Conservation (phyloP, 2,797 vertebrate species). For the Coilia nasus region DNA sequence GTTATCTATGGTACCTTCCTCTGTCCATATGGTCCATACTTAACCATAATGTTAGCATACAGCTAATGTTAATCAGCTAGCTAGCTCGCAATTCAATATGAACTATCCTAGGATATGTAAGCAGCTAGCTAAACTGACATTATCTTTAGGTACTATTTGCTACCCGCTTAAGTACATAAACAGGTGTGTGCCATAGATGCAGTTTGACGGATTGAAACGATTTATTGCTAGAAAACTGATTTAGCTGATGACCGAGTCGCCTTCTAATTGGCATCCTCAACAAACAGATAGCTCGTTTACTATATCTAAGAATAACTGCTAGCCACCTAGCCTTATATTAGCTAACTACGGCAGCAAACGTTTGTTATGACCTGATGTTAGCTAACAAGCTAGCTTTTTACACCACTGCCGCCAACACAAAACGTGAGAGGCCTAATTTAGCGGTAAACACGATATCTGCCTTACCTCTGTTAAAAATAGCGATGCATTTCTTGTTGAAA, state of each 20-base stretch:
- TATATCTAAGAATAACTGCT: background rate
- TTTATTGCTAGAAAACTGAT: background rate
- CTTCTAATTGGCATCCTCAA: background rate
- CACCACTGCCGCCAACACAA: background rate
- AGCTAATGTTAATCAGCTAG: background rate
- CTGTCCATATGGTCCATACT: background rate
- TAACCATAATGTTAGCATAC: background rate
- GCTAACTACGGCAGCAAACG: background rate
- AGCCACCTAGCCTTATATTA: background rate
- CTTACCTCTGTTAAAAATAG: conserved; percentile 6
- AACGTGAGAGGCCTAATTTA: background rate
- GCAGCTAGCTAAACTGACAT: background rate
- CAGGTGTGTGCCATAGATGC: background rate
- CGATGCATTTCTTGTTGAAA: conserved; percentile 8
- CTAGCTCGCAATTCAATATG: background rate
- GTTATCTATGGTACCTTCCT: background rate
- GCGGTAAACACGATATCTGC: background rate
- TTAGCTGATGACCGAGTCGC: background rate
- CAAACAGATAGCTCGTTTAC: background rate
- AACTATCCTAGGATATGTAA: background rate
- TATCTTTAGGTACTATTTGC: background rate
- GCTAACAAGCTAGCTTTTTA: conserved; percentile 5
- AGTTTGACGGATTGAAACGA: background rate
- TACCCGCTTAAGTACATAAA: background rate
- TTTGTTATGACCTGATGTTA: conserved; percentile 21